Evolutionary conservation across 2,888 invertebrate species (phyloP).

Genomic region (Pharmacophagus antenor): DNA sequence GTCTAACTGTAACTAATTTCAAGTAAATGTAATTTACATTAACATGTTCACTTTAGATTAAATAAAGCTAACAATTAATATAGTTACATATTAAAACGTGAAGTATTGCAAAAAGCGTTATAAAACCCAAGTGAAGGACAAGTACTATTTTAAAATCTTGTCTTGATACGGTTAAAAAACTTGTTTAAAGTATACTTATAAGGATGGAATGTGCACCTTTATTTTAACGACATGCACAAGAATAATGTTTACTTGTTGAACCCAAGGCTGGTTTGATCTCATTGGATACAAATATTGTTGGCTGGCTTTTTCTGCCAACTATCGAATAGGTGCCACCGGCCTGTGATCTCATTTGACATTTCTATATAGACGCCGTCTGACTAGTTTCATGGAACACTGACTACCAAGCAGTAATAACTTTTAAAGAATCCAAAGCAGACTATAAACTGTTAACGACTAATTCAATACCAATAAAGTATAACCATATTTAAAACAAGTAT

Average conservation of each 20-base stretch:
- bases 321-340: constrained; percentile 12
- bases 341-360: constrained; percentile 25
- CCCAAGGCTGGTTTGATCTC: constrained; percentile 30
- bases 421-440: constrained; percentile 14
- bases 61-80: neutral
- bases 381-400: constrained; percentile 21
- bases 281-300: constrained; percentile 35
- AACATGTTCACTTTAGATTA: neutral
- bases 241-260: constrained; percentile 10
- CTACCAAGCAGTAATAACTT: constrained; percentile 18
- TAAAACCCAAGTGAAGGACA: constrained; percentile 13
- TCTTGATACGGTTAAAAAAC: constrained; percentile 15
- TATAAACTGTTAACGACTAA: constrained; percentile 13
- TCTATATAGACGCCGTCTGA: constrained; percentile 18
- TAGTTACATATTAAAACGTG: neutral
- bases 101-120: neutral
- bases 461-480: constrained; percentile 3
- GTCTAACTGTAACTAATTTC: too few relatives aligned
- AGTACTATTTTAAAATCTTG: constrained; percentile 11
- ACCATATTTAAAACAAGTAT: too few relatives aligned
- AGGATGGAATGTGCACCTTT: constrained; percentile 21
- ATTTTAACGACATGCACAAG: constrained; percentile 6
- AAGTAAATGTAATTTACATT: too few relatives aligned
- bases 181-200: constrained; percentile 7
- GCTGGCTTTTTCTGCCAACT: constrained; percentile 41